These are phyloP conservation scores for Sterna hirundo DNA, from an alignment of 2,113 vertebrate genomes.

Conservation along the genomic window DNA sequence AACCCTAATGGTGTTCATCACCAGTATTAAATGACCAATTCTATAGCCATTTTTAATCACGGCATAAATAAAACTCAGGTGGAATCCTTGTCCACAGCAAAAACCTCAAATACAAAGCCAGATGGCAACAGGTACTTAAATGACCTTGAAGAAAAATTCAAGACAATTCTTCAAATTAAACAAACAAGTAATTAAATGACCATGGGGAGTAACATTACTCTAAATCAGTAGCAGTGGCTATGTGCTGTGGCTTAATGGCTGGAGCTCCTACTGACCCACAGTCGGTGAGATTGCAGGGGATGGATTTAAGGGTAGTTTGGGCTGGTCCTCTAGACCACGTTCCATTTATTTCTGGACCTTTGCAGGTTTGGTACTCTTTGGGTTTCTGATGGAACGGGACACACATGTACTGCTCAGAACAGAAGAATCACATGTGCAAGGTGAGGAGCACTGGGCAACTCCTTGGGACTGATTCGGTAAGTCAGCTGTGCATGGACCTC, in stretches of 20 bases:
- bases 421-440: neutral
- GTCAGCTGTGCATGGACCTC: neutral
- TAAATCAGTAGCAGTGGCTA: neutral
- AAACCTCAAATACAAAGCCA: neutral
- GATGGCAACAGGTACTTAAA: neutral
- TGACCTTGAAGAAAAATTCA: neutral
- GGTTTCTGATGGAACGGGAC: neutral
- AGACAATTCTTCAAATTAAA: neutral
- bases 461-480: fast-evolving
- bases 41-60: neutral
- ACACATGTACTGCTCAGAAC: fast-evolving
- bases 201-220: neutral
- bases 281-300: neutral
- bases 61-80: neutral
- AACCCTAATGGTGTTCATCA: neutral
- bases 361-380: neutral
- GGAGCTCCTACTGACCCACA: neutral
- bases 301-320: neutral
- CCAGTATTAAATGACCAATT: neutral
- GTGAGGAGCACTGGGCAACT: neutral
- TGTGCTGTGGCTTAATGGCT: neutral
- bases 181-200: neutral
- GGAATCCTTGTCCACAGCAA: neutral
- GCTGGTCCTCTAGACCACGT: neutral
- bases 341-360: neutral